Evolutionary conservation across 2,113 vertebrate genomes (phyloP).

Genomic region (Psittacula cyanocephala): DNA sequence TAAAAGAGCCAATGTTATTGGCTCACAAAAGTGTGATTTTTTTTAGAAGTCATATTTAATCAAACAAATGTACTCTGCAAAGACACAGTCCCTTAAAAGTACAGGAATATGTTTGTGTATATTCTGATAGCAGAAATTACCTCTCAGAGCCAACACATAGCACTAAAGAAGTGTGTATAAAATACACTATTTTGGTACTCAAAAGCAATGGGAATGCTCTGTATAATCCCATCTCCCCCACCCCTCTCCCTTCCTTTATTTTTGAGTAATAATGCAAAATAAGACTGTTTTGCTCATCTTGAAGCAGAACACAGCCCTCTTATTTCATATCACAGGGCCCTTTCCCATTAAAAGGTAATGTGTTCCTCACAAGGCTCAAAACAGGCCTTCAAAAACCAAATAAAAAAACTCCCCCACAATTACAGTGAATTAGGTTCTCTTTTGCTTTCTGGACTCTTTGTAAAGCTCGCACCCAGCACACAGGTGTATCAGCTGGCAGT

Average conservation of each 20-base stretch:
- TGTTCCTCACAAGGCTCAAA: background rate
- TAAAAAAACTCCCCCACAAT: accelerated
- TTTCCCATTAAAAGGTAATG: background rate
- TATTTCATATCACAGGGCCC: background rate
- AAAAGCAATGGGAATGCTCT: background rate
- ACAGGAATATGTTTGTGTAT: background rate
- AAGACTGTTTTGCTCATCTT: background rate
- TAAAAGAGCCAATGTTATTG: background rate
- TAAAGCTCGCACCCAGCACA: background rate
- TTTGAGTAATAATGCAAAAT: background rate
- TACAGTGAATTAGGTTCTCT: background rate
- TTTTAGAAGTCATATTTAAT: background rate
- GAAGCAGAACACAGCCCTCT: background rate
- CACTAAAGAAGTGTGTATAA: background rate
- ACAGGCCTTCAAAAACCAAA: background rate
- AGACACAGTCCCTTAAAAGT: background rate
- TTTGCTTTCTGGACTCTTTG: background rate
- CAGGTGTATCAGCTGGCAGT: background rate
- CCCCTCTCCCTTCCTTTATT: accelerated
- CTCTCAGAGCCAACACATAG: background rate
- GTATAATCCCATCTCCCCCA: background rate
- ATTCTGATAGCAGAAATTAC: background rate
- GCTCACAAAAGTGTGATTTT: background rate
- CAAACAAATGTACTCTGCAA: background rate
- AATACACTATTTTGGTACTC: background rate